phyloP scores from a whole-genome alignment of 2,113 vertebrate species.

The Dipodomys ordii region DNA sequence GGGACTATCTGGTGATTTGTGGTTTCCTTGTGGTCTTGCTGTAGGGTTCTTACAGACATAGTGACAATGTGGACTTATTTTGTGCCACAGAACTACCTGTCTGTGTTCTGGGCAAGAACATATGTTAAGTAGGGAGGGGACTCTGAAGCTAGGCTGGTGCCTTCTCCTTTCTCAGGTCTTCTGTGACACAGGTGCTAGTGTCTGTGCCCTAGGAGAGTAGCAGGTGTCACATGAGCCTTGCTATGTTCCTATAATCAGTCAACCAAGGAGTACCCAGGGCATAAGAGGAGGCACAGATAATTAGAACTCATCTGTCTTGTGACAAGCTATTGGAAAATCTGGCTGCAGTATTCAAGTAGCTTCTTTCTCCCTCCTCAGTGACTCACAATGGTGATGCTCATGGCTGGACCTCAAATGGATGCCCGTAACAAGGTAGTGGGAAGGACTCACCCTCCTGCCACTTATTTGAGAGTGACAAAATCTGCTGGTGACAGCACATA shows the following conservation, averaged over 20 bases:
- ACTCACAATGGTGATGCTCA: rapidly evolving
- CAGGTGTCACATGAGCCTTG: not conserved
- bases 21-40: not conserved
- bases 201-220: not conserved
- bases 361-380: not conserved
- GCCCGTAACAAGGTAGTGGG: not conserved
- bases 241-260: not conserved
- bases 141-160: not conserved
- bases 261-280: not conserved
- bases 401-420: not conserved
- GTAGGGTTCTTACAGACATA: not conserved
- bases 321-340: not conserved
- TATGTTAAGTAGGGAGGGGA: not conserved
- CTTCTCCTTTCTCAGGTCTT: not conserved
- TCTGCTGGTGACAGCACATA: not conserved
- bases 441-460: not conserved
- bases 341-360: not conserved
- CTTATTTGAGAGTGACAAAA: not conserved
- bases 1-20: not conserved
- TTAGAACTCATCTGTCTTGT: not conserved
- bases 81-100: not conserved
- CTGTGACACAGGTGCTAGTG: not conserved
- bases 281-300: not conserved
- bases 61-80: not conserved
- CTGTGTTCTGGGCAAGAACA: not conserved